These are phyloP conservation scores for Diachasma alloeum DNA, from an alignment of 1,140 invertebrate species.

Conservation along the genomic window DNA sequence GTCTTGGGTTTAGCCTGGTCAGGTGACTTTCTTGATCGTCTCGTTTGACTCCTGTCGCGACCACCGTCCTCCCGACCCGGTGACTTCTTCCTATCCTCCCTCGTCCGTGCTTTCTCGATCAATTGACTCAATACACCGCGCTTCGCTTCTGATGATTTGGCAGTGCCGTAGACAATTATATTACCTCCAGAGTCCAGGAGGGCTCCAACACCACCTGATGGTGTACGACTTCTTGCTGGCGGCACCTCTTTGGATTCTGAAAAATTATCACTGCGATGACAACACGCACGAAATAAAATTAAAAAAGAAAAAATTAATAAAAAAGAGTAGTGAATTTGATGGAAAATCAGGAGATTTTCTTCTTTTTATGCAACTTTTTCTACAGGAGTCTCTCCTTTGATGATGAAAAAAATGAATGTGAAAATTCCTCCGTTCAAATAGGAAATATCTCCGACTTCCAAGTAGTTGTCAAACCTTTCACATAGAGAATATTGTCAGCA, in stretches of 20 bases:
- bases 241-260: slow-evolving; percentile 58
- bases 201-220: slow-evolving; percentile 52
- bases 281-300: no score
- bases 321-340: no score
- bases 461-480: slow-evolving; percentile 51
- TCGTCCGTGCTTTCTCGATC: slow-evolving; percentile 66
- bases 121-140: slow-evolving; percentile 66
- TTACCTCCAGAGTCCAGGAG: slow-evolving; percentile 60
- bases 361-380: no score
- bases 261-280: no score
- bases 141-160: slow-evolving; percentile 56
- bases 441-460: no score
- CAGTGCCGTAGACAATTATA: slow-evolving; percentile 57
- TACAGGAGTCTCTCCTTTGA: no score
- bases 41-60: slow-evolving; percentile 54
- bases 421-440: no score
- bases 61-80: slow-evolving; percentile 54
- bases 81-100: slow-evolving; percentile 67
- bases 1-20: slow-evolving; percentile 64
- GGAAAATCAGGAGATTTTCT: no score
- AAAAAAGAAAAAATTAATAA: no score
- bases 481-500: slow-evolving; percentile 58
- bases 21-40: slow-evolving; percentile 61
- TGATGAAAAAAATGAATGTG: no score
- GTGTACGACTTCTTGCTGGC: slow-evolving; percentile 56